phyloP scores from a whole-genome alignment of 1,140 invertebrate genomes.

The Brachystomella parvula region DNA sequence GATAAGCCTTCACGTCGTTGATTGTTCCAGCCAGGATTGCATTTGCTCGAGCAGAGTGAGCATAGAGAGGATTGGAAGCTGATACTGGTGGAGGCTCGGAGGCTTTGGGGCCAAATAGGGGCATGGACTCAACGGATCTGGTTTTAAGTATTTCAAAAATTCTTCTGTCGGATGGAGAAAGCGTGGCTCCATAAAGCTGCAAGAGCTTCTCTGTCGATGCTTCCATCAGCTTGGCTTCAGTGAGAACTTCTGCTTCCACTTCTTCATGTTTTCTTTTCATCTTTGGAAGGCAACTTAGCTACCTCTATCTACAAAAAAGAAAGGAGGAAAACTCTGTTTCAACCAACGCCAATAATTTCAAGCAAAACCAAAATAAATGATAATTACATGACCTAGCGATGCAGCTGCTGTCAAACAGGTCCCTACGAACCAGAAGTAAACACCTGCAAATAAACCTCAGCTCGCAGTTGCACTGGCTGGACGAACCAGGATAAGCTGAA shows the following conservation, averaged over 20 bases:
- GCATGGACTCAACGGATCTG: constrained; percentile 25
- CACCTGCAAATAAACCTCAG: too few relatives aligned
- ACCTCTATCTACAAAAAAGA: too few relatives aligned
- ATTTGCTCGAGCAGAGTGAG: constrained; percentile 32
- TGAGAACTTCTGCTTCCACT: not conserved
- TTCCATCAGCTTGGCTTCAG: not conserved
- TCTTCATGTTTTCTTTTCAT: constrained; percentile 17
- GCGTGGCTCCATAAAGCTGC: constrained; percentile 30
- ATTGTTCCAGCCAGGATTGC: constrained; percentile 25
- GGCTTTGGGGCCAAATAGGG: constrained; percentile 33
- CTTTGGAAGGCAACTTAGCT: too few relatives aligned
- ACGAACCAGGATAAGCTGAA: too few relatives aligned
- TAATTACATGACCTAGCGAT: too few relatives aligned
- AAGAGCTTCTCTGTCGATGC: constrained; percentile 20
- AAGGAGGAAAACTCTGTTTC: too few relatives aligned
- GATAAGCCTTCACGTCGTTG: constrained; percentile 28
- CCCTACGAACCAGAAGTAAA: too few relatives aligned
- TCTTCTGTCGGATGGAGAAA: constrained; percentile 21
- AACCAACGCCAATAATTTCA: too few relatives aligned
- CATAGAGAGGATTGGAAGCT: constrained; percentile 32
- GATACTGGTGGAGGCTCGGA: constrained; percentile 16
- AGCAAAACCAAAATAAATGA: too few relatives aligned
- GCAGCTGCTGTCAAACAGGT: too few relatives aligned
- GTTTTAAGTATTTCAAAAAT: constrained; percentile 28
- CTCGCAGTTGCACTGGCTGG: too few relatives aligned